phyloP scores from a whole-genome alignment of 2,888 invertebrate species.

The Lepidocyrtinus sp. region DNA sequence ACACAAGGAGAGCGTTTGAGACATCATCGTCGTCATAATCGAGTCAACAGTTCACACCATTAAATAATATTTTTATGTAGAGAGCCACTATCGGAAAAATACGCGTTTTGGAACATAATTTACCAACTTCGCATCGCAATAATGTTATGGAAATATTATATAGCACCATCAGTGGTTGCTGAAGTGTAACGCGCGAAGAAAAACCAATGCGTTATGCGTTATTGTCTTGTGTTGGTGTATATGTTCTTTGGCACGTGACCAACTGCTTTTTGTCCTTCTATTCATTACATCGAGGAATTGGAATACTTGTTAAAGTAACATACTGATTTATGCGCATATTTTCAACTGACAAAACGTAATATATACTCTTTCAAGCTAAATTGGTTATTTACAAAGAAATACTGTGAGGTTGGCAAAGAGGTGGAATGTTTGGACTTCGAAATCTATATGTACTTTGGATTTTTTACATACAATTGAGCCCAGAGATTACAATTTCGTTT shows the following conservation, averaged over 20 bases:
- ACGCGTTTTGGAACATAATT: neutral
- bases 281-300: neutral
- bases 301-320: neutral
- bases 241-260: conserved; percentile 19
- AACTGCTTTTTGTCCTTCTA: neutral
- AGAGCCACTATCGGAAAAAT: neutral
- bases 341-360: neutral
- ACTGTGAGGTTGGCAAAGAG: neutral
- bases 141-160: neutral
- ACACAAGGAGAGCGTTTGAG: neutral
- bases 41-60: neutral
- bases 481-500: conserved; percentile 4
- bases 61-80: neutral
- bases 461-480: too few species aligned
- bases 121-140: neutral
- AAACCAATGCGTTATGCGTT: neutral
- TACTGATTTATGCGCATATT: neutral
- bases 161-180: neutral
- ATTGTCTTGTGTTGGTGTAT: neutral
- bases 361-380: neutral
- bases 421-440: neutral
- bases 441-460: too few species aligned
- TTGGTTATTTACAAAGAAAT: neutral
- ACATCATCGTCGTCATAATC: neutral
- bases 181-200: neutral